Evolutionary conservation across 2,797 vertebrate species (phyloP).

Genomic region (Potorous gilbertii): DNA sequence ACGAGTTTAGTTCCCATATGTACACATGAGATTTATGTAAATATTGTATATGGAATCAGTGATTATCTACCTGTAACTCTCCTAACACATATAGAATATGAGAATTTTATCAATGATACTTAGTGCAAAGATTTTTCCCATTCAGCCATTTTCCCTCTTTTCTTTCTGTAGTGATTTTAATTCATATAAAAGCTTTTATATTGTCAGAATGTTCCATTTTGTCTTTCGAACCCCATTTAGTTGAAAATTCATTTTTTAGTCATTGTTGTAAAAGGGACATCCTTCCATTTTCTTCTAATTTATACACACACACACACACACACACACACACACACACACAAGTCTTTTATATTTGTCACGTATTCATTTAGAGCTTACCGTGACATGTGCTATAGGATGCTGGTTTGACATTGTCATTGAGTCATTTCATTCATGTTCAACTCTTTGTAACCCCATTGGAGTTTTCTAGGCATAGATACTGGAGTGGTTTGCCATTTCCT

Average conservation of each 20-base stretch:
- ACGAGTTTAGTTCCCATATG: background rate
- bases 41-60: background rate
- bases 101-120: background rate
- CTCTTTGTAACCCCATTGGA: background rate
- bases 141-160: background rate
- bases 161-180: background rate
- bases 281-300: background rate
- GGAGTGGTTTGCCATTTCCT: background rate
- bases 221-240: background rate
- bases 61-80: background rate
- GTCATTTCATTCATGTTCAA: background rate
- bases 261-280: background rate
- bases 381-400: background rate
- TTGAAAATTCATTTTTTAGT: background rate
- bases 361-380: background rate
- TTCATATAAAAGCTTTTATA: background rate
- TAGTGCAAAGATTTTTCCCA: background rate
- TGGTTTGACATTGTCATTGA: background rate
- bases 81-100: background rate
- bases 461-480: background rate
- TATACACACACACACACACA: no score
- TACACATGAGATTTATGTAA: background rate
- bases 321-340: no score
- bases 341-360: background rate
- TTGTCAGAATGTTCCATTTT: background rate